These are phyloP conservation scores for Drosophila borealis DNA, from an alignment of 2,888 invertebrate species.

Conservation along the genomic window DNA sequence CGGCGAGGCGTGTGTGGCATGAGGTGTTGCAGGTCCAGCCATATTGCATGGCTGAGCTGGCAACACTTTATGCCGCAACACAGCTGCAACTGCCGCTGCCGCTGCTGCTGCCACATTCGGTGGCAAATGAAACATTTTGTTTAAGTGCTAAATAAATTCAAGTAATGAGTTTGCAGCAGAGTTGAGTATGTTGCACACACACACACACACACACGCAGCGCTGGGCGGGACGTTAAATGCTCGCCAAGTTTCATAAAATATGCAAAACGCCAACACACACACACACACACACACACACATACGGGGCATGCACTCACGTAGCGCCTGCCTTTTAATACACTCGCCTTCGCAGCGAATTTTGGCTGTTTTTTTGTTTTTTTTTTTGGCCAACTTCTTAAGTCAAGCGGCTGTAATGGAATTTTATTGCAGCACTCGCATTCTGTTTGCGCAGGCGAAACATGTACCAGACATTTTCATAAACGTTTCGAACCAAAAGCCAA, in stretches of 20 bases:
- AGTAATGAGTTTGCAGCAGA: constrained; percentile 76
- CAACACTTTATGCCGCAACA: constrained; percentile 20
- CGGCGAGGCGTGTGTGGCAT: not conserved
- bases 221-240: constrained; percentile 67
- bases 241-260: constrained; percentile 78
- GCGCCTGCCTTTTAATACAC: constrained; percentile 72
- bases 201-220: constrained; percentile 45
- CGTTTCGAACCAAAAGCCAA: constrained; percentile 38
- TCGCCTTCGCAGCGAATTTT: constrained; percentile 48
- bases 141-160: constrained; percentile 81
- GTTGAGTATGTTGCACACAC: constrained; percentile 35
- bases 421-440: constrained; percentile 75
- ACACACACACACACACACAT: constrained; percentile 31
- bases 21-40: constrained; percentile 26
- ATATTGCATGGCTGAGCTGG: constrained; percentile 19
- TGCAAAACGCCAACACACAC: constrained; percentile 63
- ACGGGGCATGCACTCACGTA: constrained; percentile 65
- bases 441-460: constrained; percentile 75
- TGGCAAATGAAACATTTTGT: constrained; percentile 79
- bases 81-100: constrained; percentile 3
- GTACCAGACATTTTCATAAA: constrained; percentile 77
- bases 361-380: constrained; percentile 48
- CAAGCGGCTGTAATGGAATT: constrained; percentile 77
- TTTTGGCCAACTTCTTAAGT: constrained; percentile 75
- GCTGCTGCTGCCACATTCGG: constrained; percentile 12